Evolutionary conservation across 2,888 invertebrate genomes (phyloP).

Genomic region (Octodonta nipae): DNA sequence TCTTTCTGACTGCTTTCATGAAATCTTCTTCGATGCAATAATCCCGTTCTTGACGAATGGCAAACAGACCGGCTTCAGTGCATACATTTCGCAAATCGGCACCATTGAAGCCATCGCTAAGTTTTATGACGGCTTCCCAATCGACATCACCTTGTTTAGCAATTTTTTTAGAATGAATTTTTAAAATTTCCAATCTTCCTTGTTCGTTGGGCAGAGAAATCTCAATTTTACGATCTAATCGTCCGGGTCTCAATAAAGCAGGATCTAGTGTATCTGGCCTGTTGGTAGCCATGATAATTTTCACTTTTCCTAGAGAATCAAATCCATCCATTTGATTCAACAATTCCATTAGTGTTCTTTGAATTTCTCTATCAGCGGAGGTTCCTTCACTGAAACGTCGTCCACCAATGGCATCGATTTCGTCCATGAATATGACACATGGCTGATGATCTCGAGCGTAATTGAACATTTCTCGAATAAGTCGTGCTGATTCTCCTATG

Average conservation of each 20-base stretch:
- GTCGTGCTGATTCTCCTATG: conserved; percentile 94
- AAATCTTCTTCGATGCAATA: conserved; percentile 97
- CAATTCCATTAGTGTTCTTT: conserved; percentile 95
- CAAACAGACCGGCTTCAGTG: conserved; percentile 96
- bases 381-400: conserved; percentile 97
- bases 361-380: conserved; percentile 97
- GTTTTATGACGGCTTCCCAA: conserved; percentile 95
- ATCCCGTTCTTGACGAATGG: conserved; percentile 92
- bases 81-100: conserved; percentile 98
- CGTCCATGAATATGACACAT: conserved; percentile 99
- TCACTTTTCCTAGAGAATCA: conserved; percentile 87
- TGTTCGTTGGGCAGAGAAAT: conserved; percentile 98
- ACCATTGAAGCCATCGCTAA: conserved; percentile 97
- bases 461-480: conserved; percentile 99
- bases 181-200: conserved; percentile 87
- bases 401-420: conserved; percentile 98
- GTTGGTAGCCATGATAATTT: conserved; percentile 99
- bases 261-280: conserved; percentile 97
- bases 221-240: conserved; percentile 96
- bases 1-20: conserved; percentile 99
- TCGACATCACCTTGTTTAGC: conserved; percentile 98
- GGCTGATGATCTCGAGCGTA: conserved; percentile 99
- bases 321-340: conserved; percentile 99
- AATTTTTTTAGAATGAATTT: conserved; percentile 91
- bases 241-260: conserved; percentile 87